These are phyloP conservation scores for Leucosticte australis DNA, from an alignment of 2,113 vertebrate genomes.

Conservation along the genomic window DNA sequence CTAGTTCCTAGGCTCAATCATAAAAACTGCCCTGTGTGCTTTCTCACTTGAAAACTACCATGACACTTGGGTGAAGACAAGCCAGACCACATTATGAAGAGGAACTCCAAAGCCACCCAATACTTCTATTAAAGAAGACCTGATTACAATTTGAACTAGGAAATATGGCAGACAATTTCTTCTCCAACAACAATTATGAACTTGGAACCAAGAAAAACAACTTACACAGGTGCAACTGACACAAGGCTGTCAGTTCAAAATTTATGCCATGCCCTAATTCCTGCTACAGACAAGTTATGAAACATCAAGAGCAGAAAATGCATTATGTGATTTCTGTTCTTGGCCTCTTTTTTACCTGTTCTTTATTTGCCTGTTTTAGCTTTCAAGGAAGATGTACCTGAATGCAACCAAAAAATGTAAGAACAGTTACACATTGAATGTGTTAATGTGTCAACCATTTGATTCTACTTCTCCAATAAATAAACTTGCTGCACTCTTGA, in stretches of 20 bases:
- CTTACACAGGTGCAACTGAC: background rate
- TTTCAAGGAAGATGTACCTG: background rate
- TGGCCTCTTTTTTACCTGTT: background rate
- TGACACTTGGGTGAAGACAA: background rate
- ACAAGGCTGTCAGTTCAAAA: background rate
- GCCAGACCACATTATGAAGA: background rate
- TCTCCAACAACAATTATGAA: background rate
- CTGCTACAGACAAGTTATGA: background rate
- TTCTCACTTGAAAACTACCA: background rate
- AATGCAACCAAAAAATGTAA: background rate
- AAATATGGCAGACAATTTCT: background rate
- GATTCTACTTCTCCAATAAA: background rate
- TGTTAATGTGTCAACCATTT: background rate
- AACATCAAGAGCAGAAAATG: background rate
- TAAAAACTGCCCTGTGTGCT: background rate
- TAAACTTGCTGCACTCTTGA: background rate
- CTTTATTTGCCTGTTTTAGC: background rate
- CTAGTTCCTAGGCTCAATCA: background rate
- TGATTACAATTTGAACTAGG: background rate
- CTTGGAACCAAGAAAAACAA: background rate
- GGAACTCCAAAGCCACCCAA: background rate
- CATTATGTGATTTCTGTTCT: background rate
- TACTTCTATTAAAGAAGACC: background rate
- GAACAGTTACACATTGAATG: background rate
- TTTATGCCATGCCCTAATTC: background rate